These are phyloP conservation scores for Hycleus phaleratus DNA, from an alignment of 1,140 invertebrate genomes.

Conservation along the genomic window DNA sequence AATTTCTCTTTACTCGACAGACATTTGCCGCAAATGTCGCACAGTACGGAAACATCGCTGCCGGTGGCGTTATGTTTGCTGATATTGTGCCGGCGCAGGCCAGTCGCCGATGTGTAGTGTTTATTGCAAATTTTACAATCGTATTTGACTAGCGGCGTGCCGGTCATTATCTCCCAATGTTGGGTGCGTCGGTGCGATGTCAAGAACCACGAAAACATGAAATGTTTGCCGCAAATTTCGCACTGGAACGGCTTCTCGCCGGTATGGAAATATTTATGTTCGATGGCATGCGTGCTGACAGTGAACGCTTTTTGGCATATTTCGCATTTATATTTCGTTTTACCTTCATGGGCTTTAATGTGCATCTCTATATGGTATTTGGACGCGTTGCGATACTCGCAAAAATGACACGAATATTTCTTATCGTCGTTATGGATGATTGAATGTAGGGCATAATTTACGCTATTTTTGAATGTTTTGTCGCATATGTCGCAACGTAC, in stretches of 20 bases:
- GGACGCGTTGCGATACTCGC: slow-evolving; percentile 40
- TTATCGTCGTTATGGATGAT: slow-evolving; percentile 36
- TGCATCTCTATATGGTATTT: slow-evolving; percentile 42
- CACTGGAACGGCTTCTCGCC: slow-evolving; percentile 55
- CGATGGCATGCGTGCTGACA: slow-evolving; percentile 43
- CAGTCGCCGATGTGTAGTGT: slow-evolving; percentile 38
- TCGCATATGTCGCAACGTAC: slow-evolving; percentile 35
- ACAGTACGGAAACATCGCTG: slow-evolving; percentile 42
- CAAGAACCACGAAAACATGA: slow-evolving; percentile 40
- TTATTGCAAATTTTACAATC: slow-evolving; percentile 37
- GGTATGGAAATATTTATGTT: slow-evolving; percentile 46
- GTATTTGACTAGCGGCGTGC: slow-evolving; percentile 36
- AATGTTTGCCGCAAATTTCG: slow-evolving; percentile 50
- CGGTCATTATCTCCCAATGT: slow-evolving; percentile 39
- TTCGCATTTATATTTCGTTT: slow-evolving; percentile 45
- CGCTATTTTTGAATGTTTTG: slow-evolving; percentile 31
- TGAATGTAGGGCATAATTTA: slow-evolving; percentile 31
- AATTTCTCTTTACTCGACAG: slow-evolving; percentile 62
- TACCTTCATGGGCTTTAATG: slow-evolving; percentile 39
- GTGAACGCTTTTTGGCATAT: slow-evolving; percentile 45
- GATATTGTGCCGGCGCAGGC: slow-evolving; percentile 33
- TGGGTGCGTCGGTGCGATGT: slow-evolving; percentile 36
- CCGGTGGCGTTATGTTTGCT: slow-evolving; percentile 32
- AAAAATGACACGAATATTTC: slow-evolving; percentile 40
- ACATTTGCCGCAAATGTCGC: slow-evolving; percentile 71